Conservation (phyloP, 2,888 invertebrate genomes). For the Lathronympha strigana region DNA sequence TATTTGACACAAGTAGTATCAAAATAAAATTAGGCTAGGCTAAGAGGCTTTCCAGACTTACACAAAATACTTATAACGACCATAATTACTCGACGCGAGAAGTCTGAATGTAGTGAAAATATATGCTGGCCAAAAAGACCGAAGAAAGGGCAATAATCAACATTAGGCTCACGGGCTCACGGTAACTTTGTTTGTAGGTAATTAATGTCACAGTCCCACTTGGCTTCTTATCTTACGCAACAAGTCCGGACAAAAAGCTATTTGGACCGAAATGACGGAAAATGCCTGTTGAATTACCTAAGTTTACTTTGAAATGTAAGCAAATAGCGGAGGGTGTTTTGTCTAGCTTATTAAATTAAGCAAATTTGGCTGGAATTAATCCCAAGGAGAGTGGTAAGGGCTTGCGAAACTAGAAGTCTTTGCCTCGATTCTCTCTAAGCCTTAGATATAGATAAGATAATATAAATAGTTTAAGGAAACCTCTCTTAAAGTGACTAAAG, state of each 20-base stretch:
- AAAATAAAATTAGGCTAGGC: no score
- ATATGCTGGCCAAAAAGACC: background rate
- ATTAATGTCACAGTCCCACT: background rate
- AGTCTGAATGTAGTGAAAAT: no score
- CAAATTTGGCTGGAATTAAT: background rate
- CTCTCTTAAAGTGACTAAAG: no score
- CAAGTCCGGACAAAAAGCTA: conserved; percentile 12
- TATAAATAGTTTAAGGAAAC: no score
- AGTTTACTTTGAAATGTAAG: conserved; percentile 11
- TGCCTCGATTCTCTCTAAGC: no score
- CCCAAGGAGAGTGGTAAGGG: background rate
- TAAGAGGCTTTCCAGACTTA: no score
- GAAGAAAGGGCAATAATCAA: background rate
- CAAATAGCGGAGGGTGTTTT: conserved; percentile 4
- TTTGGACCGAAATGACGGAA: background rate
- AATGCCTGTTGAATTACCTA: conserved; percentile 15
- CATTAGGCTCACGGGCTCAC: no score
- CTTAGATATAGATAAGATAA: no score
- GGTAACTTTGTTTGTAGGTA: background rate
- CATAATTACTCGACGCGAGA: no score
- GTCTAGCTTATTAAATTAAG: conserved; percentile 2
- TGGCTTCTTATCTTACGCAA: conserved; percentile 7
- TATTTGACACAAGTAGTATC: no score
- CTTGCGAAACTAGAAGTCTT: background rate
- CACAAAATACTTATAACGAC: no score